Evolutionary conservation across 1,140 invertebrate species (phyloP), one percentile per base, ranked within the genome.

Genomic region (Orius insidiosus): DNA sequence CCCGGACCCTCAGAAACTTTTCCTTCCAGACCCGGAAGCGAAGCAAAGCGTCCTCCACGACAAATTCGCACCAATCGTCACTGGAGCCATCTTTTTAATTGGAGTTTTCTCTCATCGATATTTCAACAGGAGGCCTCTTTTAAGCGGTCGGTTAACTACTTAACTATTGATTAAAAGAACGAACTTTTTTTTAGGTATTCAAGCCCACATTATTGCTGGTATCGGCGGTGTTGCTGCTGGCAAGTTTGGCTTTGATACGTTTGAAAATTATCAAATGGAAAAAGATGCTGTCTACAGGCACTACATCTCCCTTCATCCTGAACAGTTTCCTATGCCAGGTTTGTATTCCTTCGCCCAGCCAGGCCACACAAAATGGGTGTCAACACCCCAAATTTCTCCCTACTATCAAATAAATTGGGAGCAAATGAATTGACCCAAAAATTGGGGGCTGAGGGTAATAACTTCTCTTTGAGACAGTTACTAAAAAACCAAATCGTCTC

Each of bases 281-380:
- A 71, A 68, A 53, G 76, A 80, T 63, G 75, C 75, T 2, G 63
- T 73, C n/a, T 56, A 71, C 3, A 65, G 74, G 50, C 75, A 80
- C 60, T 82, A 82, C 53, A 67, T 81, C 49, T 66, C 68, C 54
- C 61, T 69, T 39, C 78, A 82, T 61, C 76, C 77, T 18, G 77
- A 80, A 53, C 75, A 78, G 58, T 81, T 81, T 54, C 67, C 70
- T 49, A 55, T 57, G 3, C 73, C 69, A 56, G 63, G 76, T 78
- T 58, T 63, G 24, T 38, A 32, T 39, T 44, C 48, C 14, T 13
- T 10, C 46, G n/a, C n/a, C n/a, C n/a, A n/a, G n/a, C n/a, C n/a
- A n/a, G n/a, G n/a, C n/a, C n/a, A n/a, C n/a, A n/a, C n/a, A n/a
- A n/a, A n/a, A n/a, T n/a, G n/a, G n/a, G n/a, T n/a, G n/a, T n/a